These are phyloP conservation scores for Cremastobaeus sp. DNA, from an alignment of 2,888 invertebrate genomes.

Conservation along the genomic window DNA sequence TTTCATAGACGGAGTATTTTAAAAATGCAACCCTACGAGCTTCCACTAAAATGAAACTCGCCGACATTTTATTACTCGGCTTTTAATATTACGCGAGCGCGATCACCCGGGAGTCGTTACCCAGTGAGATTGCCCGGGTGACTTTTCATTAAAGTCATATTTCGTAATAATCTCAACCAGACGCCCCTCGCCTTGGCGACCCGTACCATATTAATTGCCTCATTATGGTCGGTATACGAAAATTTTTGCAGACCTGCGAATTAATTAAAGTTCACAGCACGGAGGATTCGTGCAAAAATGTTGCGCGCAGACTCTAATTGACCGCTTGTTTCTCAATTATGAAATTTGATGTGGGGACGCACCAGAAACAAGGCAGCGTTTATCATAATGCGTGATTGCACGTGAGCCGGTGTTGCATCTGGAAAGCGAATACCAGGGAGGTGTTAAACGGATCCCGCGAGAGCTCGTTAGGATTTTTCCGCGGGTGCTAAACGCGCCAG, in stretches of 20 bases:
- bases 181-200: slow-evolving; percentile 14
- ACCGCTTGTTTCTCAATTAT: slow-evolving; percentile 52
- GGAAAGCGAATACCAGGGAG: slow-evolving; percentile 59
- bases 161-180: slow-evolving; percentile 45
- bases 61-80: slow-evolving; percentile 23
- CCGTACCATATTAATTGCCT: slow-evolving; percentile 57
- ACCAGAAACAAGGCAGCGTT: slow-evolving; percentile 43
- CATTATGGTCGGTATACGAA: slow-evolving; percentile 21
- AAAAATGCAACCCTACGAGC: slow-evolving; percentile 14
- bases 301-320: slow-evolving; percentile 33
- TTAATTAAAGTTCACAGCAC: slow-evolving; percentile 29
- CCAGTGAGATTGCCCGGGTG: slow-evolving; percentile 35
- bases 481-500: slow-evolving; percentile 74
- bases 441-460: slow-evolving; percentile 66
- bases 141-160: slow-evolving; percentile 57
- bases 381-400: slow-evolving; percentile 25
- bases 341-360: slow-evolving; percentile 45
- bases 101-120: slow-evolving; percentile 47
- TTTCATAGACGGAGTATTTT: neutral
- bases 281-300: no score
- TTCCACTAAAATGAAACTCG: slow-evolving; percentile 19
- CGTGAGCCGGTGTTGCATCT: slow-evolving; percentile 24
- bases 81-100: slow-evolving; percentile 27
- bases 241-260: slow-evolving; percentile 16
- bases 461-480: slow-evolving; percentile 78